phyloP scores from a whole-genome alignment of 2,113 vertebrate species.

The Casuarius casuarius region DNA sequence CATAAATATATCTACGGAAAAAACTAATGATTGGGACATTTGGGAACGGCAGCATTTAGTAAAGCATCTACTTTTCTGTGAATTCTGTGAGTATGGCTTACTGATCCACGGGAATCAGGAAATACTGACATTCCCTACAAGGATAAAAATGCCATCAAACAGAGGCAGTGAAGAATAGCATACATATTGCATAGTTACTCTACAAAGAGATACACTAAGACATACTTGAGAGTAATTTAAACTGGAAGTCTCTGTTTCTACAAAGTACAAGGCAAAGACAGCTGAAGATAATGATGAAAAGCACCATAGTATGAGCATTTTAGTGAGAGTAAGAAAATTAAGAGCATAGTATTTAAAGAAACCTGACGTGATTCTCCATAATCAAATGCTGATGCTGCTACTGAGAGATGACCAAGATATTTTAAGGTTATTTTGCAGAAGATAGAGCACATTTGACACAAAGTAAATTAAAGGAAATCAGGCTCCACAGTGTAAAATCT shows the following conservation, averaged over 20 bases:
- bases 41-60: not conserved
- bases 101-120: not conserved
- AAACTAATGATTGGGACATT: not conserved
- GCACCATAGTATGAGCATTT: not conserved
- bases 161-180: not conserved
- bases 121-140: not conserved
- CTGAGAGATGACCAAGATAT: not conserved
- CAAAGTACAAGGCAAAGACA: not conserved
- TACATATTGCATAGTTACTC: not conserved
- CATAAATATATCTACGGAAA: not conserved
- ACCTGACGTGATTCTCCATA: not conserved
- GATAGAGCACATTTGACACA: slow-evolving; percentile 23
- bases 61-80: not conserved
- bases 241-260: not conserved
- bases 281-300: not conserved
- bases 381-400: not conserved
- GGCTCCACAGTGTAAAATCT: not conserved
- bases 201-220: not conserved
- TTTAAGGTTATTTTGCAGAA: slow-evolving; percentile 14
- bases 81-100: not conserved
- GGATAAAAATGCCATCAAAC: not conserved
- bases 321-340: not conserved
- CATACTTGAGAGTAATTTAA: not conserved
- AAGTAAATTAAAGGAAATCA: not conserved
- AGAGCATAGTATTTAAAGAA: not conserved